These are phyloP conservation scores for Drosophila santomea DNA, from an alignment of 1,140 invertebrate genomes.

Conservation along the genomic window DNA sequence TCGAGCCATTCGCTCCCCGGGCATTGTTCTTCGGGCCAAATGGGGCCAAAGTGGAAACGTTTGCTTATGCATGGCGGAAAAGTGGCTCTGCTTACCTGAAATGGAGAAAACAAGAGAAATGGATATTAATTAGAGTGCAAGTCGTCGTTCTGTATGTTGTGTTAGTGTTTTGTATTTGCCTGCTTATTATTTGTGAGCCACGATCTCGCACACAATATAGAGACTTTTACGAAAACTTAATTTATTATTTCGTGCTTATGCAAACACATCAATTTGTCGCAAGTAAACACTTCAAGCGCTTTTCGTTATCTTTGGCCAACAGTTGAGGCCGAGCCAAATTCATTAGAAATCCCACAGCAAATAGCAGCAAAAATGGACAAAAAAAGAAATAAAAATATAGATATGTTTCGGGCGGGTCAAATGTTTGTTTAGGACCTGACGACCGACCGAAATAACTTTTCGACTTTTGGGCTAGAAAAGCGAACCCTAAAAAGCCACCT, in stretches of 20 bases:
- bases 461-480: slow-evolving; percentile 9
- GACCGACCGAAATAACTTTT: slow-evolving; percentile 47
- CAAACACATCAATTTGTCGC: slow-evolving; percentile 82
- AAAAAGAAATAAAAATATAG: slow-evolving; percentile 27
- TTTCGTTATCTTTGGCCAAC: slow-evolving; percentile 74
- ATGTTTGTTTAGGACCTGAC: slow-evolving; percentile 70
- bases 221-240: slow-evolving; percentile 55
- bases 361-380: slow-evolving; percentile 61
- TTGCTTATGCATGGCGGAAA: slow-evolving; percentile 20
- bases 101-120: slow-evolving; percentile 19
- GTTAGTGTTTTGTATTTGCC: slow-evolving; percentile 12
- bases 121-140: slow-evolving; percentile 50
- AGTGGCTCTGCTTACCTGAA: slow-evolving; percentile 48
- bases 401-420: slow-evolving; percentile 59
- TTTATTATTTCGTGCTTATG: slow-evolving; percentile 78
- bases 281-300: slow-evolving; percentile 79
- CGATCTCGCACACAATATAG: slow-evolving; percentile 27
- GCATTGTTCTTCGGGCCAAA: slow-evolving; percentile 17
- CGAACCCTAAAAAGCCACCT: slow-evolving; percentile 8
- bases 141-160: neutral
- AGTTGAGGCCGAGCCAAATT: slow-evolving; percentile 57
- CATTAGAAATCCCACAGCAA: slow-evolving; percentile 79
- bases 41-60: slow-evolving; percentile 35
- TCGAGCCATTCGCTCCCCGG: slow-evolving; percentile 1
- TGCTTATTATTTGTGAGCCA: slow-evolving; percentile 26